Base-by-base conservation (phyloP, 2,888 invertebrate genomes). In the Noctua pronuba region DNA sequence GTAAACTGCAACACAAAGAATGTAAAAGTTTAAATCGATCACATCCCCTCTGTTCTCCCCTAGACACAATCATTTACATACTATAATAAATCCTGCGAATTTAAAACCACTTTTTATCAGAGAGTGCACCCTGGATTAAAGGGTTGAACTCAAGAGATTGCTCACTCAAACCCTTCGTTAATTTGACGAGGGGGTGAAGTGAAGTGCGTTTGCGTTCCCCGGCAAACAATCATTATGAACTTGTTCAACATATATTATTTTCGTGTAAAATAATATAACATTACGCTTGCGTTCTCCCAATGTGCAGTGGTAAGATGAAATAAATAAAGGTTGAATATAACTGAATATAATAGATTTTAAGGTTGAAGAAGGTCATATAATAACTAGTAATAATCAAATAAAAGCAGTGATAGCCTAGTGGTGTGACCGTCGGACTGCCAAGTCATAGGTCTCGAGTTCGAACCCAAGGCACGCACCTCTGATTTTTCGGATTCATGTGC, bases 101-200 rank as follows among this genome's bases (percentile, higher is more conserved):
- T 84, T 46, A 46, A 49, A 8, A 76, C 4, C 64, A 65, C 44
- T 83, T 72, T 70, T 64, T 70, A 72, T 69, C 68, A 41, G 28
- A 28, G 65, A 31, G 24, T 66, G 68, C 75, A 44, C 83, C 73
- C 73, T 31, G 35, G 69, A 62, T 70, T 62, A 83, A 86, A 79
- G 84, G 86, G 84, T 75, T 78, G 65, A 84, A 11, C 58, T 76
- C 52, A 35, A 85, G 77, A 75, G 73, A 70, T 72, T 60, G 65
- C 78, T 82, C 76, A 68, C 70, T 82, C 58, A 24, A 75, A 46
- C 86, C 84, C 82, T 77, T 77, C 82, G 41, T 77, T 69, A 62
- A 68, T 64, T n/a, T 74, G 67, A 60, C 67, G 70, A 81, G 70
- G 80, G 70, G 70, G 76, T 18, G 35, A 46, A 41, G 16, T 68